Evolutionary conservation across 2,113 vertebrate genomes (phyloP).

Genomic region (Rhabdomys dilectus): DNA sequence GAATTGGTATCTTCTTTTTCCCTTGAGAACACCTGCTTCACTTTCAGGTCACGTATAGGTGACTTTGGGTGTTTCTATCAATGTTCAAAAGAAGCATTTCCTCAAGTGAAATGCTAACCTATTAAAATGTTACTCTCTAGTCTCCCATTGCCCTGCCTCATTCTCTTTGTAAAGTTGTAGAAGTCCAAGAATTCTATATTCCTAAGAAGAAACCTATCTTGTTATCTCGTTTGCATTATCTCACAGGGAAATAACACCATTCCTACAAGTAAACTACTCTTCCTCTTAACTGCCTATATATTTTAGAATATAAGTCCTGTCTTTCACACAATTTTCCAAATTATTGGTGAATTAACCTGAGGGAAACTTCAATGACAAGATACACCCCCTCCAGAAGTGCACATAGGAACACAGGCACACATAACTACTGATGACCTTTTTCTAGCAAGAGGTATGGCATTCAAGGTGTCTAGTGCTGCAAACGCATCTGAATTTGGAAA

Average conservation of each 20-base stretch:
- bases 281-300: not conserved
- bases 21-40: not conserved
- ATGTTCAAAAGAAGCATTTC: conserved; percentile 36
- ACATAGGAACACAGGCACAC: not conserved
- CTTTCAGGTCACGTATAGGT: not conserved
- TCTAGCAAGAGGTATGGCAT: not conserved
- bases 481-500: conserved; percentile 69
- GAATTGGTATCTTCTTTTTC: not conserved
- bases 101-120: not conserved
- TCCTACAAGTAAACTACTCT: not conserved
- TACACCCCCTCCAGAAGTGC: not conserved
- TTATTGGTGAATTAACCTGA: not conserved
- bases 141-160: not conserved
- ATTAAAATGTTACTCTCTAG: not conserved
- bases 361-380: not conserved
- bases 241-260: not conserved
- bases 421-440: not conserved
- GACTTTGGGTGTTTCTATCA: not conserved
- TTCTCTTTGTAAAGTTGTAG: conserved; percentile 48
- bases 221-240: not conserved
- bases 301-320: not conserved
- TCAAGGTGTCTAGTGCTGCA: conserved; percentile 50
- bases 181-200: conserved; percentile 11
- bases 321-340: not conserved
- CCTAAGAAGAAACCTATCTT: not conserved